Base-by-base conservation (phyloP, 2,888 invertebrate genomes). In the Sarcophaga rosellei region DNA sequence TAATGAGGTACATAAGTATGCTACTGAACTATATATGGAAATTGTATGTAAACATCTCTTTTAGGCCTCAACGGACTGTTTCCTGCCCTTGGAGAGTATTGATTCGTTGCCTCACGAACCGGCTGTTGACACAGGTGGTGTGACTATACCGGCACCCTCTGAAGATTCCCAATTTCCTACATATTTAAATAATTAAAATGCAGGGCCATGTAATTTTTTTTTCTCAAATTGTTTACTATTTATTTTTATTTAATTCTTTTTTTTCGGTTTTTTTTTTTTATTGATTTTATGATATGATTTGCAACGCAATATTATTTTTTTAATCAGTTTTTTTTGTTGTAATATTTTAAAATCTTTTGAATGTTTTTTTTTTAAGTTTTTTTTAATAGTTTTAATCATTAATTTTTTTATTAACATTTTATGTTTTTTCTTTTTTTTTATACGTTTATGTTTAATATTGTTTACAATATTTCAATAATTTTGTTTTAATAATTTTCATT, bases 81-180 rank as follows among this genome's bases (percentile, higher is more conserved):
- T 92, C 79, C 84, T 92, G 77, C 92, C 92, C 1, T 79, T 92
- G 72, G 92, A 92, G 81, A 92, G 92, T 84, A 90, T 92, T 1
- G 92, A 93, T 87, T 93, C 93, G 0, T 86, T 93, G 77, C 91
- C 91, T 6, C 92, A 92, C 85, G 92, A 92, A 23, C 92, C 91
- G 2, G 90, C 92, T 23, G 89, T 92, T 4, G 92, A 92, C 69
- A 92, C 92, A 2, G 93, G 93, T 17, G 93, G 93, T 4, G 92
- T 93, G 0, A 93, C 93, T 4, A 93, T 93, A 88, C 92, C 92
- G 1, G 92, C 92, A 11, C 91, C 91, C 63, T 91, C 92, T 0
- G 92, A 93, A 77, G 92, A 93, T 68, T 92, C 92, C 11, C 92
- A 92, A 81, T 92, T 92, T 88, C 92, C 92, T 17, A 91, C 90